Conservation (phyloP, 1,140 invertebrate genomes). For the Lethrus apterus region DNA sequence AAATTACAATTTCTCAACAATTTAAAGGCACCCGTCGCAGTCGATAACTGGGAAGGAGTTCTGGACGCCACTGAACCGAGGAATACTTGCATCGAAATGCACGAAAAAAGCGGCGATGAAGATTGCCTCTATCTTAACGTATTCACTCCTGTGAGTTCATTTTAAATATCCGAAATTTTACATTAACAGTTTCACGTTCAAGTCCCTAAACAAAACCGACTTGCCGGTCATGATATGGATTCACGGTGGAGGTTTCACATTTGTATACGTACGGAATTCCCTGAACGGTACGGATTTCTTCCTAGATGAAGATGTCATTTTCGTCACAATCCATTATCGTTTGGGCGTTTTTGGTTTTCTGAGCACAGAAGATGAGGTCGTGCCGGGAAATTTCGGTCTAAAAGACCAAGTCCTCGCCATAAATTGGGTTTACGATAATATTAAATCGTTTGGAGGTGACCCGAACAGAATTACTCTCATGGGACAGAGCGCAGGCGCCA, state of each 20-base stretch:
- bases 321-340: conserved; percentile 66
- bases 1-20: too few species aligned
- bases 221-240: conserved; percentile 47
- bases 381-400: conserved; percentile 41
- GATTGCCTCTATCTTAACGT: too few species aligned
- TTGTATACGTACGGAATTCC: conserved; percentile 39
- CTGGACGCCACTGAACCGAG: too few species aligned
- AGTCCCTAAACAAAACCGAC: conserved; percentile 3
- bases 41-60: too few species aligned
- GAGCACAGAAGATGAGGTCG: conserved; percentile 21
- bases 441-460: conserved; percentile 40
- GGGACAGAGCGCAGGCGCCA: conserved; percentile 33
- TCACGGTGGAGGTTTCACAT: conserved; percentile 54
- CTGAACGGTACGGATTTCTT: conserved; percentile 55
- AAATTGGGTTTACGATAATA: conserved; percentile 44
- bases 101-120: too few species aligned
- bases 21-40: too few species aligned
- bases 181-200: not conserved
- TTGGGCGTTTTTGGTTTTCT: conserved; percentile 50
- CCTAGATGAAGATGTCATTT: conserved; percentile 51
- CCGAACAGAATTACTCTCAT: conserved; percentile 30
- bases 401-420: conserved; percentile 44
- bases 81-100: too few species aligned
- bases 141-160: too few species aligned
- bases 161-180: too few species aligned